Evolutionary conservation across 2,888 invertebrate species (phyloP).

Genomic region (Penaeus monodon): DNA sequence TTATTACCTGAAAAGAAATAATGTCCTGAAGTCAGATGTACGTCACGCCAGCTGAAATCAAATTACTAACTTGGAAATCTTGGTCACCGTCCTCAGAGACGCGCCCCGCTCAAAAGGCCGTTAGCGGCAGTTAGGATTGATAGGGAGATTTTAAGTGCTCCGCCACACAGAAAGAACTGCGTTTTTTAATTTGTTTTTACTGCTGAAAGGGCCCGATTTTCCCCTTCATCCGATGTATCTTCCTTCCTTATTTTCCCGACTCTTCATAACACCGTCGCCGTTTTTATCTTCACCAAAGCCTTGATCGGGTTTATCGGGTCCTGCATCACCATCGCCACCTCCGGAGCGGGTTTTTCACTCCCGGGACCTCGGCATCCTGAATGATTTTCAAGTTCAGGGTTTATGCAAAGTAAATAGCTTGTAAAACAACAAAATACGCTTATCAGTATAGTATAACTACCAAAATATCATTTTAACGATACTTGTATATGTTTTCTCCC

Average conservation of each 20-base stretch:
- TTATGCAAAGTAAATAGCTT: no score
- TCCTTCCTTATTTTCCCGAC: not conserved
- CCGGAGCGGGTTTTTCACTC: not conserved
- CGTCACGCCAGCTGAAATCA: not conserved
- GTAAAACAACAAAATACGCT: no score
- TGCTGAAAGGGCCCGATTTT: slow-evolving; percentile 10
- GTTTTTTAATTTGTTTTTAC: slow-evolving; percentile 14
- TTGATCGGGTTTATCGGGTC: not conserved
- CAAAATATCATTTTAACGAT: not conserved
- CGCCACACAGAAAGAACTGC: slow-evolving; percentile 35
- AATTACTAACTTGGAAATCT: slow-evolving; percentile 26
- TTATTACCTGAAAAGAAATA: no score
- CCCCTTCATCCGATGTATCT: not conserved
- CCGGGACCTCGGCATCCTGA: no score
- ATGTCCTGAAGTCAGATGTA: no score
- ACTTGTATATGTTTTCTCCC: not conserved
- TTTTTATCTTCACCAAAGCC: no score
- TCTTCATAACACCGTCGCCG: not conserved
- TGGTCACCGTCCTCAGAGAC: not conserved
- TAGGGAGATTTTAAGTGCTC: slow-evolving; percentile 48
- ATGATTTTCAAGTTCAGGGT: no score
- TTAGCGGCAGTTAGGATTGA: slow-evolving; percentile 45
- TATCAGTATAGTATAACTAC: no score
- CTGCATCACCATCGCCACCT: not conserved
- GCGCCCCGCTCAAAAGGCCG: slow-evolving; percentile 17